These are phyloP conservation scores for Karalla daura DNA, from an alignment of 2,797 vertebrate genomes.

Conservation along the genomic window DNA sequence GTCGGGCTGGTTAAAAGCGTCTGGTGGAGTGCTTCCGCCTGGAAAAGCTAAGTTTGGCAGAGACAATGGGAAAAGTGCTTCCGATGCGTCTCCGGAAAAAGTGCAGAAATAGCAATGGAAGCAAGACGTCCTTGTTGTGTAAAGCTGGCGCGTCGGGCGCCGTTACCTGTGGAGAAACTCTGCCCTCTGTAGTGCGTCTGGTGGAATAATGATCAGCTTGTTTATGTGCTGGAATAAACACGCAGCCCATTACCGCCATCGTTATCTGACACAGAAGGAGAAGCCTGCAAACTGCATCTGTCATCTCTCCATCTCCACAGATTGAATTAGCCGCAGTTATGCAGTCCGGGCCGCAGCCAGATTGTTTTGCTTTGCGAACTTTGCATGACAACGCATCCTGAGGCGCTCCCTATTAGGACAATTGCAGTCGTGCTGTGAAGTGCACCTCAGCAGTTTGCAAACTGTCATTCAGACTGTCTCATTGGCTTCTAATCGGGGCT, in stretches of 20 bases:
- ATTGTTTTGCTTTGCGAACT: not conserved
- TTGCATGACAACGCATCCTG: not conserved
- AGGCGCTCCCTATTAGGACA: not conserved
- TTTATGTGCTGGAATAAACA: not conserved
- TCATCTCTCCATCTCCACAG: not conserved
- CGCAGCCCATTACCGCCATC: not conserved
- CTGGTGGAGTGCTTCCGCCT: conserved; percentile 18
- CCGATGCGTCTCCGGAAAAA: conserved; percentile 3
- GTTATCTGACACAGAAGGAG: not conserved
- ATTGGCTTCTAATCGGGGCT: not conserved
- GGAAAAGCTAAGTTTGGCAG: conserved; percentile 58
- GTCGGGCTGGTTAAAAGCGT: conserved; percentile 37
- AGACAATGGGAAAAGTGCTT: conserved; percentile 10
- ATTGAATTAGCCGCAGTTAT: conserved; percentile 8
- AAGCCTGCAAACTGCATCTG: conserved; percentile 7
- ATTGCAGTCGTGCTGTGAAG: not conserved
- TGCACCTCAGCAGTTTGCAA: not conserved
- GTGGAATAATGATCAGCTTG: conserved; percentile 14
- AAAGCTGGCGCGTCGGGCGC: too few relatives aligned
- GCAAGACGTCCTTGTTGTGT: not conserved
- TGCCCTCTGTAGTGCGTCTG: conserved; percentile 42
- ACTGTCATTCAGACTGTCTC: not conserved
- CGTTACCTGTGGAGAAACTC: conserved; percentile 39
- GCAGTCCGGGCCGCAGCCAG: conserved; percentile 2
- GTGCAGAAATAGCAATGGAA: conserved; percentile 28